Evolutionary conservation across 2,797 vertebrate genomes (phyloP).

Genomic region (Brachyrhaphis roseni): DNA sequence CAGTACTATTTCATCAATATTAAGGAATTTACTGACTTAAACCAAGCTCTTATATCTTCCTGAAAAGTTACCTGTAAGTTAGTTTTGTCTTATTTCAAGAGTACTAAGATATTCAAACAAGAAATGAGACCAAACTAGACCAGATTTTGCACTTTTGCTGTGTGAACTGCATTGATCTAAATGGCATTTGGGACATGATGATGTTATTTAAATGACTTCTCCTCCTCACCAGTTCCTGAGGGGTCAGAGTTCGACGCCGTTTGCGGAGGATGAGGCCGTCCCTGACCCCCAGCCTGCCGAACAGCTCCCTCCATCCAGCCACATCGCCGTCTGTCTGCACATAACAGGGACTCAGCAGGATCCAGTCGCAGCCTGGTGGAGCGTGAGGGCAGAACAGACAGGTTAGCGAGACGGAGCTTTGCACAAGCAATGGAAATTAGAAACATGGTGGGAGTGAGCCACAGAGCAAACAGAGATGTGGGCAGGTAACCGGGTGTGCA

Average conservation of each 20-base stretch:
- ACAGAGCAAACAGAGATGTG: neutral
- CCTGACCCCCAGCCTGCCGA: conserved; percentile 77
- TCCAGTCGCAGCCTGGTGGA: conserved; percentile 80
- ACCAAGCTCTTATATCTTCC: no score
- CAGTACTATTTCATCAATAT: no score
- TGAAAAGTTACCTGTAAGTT: no score
- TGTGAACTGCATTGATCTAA: neutral
- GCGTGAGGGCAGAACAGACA: neutral
- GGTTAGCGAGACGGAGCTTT: neutral
- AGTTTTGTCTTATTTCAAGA: no score
- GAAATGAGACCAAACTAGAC: no score
- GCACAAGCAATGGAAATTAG: conserved; percentile 1
- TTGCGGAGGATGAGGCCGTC: conserved; percentile 83
- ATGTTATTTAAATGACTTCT: no score
- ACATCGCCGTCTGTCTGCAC: conserved; percentile 73
- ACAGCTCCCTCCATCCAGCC: conserved; percentile 79
- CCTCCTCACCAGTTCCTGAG: conserved; percentile 77
- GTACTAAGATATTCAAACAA: no score
- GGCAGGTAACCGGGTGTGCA: neutral
- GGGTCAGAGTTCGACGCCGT: conserved; percentile 67
- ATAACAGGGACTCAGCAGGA: conserved; percentile 79
- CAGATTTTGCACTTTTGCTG: neutral
- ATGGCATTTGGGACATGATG: neutral
- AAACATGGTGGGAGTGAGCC: conserved; percentile 1
- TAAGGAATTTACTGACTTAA: no score